phyloP scores from a whole-genome alignment of 2,113 vertebrate genomes.

The Electrona antarctica region DNA sequence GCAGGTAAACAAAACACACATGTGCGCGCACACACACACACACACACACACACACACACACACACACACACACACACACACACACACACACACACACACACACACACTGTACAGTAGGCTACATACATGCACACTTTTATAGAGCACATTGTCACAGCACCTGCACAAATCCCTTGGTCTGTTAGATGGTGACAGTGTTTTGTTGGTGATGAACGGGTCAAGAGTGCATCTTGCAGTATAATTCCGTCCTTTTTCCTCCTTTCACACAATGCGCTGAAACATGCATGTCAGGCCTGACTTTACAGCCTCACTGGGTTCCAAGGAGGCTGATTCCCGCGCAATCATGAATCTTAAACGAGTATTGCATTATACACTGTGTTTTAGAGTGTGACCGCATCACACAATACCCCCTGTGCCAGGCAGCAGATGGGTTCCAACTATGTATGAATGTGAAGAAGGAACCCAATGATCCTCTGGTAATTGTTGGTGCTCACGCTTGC shows the following conservation, averaged over 20 bases:
- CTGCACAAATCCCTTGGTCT: conserved; percentile 23
- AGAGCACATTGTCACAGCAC: neutral
- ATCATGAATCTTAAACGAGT: conserved; percentile 15
- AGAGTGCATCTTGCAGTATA: conserved; percentile 4
- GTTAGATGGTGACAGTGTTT: neutral
- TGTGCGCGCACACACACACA: neutral
- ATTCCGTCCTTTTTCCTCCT: neutral
- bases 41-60: conserved; percentile 15
- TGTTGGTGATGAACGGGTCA: conserved; percentile 10
- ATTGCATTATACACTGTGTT: conserved; percentile 9
- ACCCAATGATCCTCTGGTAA: neutral
- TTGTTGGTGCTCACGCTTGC: neutral
- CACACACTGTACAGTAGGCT: too few relatives aligned
- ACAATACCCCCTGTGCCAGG: neutral
- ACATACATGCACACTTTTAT: neutral
- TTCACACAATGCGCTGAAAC: too few relatives aligned
- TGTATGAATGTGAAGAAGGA: conserved; percentile 2
- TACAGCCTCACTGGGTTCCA: neutral
- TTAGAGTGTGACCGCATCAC: conserved; percentile 19
- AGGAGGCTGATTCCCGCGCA: neutral
- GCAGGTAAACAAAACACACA: conserved; percentile 72
- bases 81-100: neutral
- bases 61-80: conserved; percentile 2
- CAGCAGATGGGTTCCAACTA: conserved; percentile 13
- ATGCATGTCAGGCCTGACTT: neutral